Percentiles rank a stretch among this genome's conserved stretches.
These are phyloP conservation scores for Pempheris klunzingeri DNA, from an alignment of 2,797 vertebrate species.

Conservation along the genomic window DNA sequence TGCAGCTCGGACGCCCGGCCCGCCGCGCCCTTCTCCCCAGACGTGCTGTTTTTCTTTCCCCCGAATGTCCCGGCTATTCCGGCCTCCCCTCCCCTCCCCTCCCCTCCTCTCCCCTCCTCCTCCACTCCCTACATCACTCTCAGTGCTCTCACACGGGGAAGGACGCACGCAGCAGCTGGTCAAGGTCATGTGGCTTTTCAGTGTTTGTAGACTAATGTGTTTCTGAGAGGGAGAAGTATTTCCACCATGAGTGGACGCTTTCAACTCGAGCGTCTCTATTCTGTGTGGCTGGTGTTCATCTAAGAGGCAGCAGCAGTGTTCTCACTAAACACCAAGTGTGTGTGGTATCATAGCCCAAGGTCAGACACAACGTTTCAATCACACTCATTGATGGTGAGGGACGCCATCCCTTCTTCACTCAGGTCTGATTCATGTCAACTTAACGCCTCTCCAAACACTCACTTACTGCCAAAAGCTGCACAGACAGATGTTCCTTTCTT, in stretches of 20 bases:
- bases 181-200: constrained; percentile 51
- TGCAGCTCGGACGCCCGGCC: constrained; percentile 10
- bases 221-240: constrained; percentile 35
- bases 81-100: constrained; percentile 12
- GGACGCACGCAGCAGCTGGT: constrained; percentile 24
- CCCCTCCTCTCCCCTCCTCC: constrained; percentile 20
- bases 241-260: not conserved
- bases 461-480: not conserved
- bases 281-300: not conserved
- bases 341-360: not conserved
- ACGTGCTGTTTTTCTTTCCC: constrained; percentile 43
- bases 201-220: constrained; percentile 43
- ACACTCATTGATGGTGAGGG: not conserved
- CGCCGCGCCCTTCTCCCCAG: constrained; percentile 70
- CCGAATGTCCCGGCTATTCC: constrained; percentile 52
- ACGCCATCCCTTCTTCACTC: not conserved
- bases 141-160: constrained; percentile 10
- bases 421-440: no score
- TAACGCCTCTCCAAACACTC: not conserved
- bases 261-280: not conserved
- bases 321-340: not conserved
- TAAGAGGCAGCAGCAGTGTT: not conserved
- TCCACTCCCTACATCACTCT: constrained; percentile 42
- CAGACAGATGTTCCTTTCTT: no score
- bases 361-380: not conserved